Evolutionary conservation across 23 tunicate genomes (phyloP).

Genomic region (Oikopleura albicans): DNA sequence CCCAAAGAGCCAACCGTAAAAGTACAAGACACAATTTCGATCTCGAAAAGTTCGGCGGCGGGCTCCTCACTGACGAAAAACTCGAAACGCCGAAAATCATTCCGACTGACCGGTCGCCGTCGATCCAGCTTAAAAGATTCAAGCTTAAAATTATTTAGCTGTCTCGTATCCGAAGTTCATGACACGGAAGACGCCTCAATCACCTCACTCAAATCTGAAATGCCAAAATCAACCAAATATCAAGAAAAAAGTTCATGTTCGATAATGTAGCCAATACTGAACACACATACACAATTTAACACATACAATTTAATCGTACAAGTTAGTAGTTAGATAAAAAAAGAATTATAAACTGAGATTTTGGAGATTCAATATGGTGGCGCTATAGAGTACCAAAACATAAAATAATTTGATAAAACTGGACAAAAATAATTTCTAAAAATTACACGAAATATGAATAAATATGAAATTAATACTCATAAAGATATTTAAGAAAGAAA

Average conservation of each 20-base stretch:
- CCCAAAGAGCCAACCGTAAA: no score
- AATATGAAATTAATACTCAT: no score
- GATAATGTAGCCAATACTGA: not conserved
- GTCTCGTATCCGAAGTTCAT: not conserved
- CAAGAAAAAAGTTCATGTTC: slow-evolving; percentile 2
- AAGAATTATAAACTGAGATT: no score
- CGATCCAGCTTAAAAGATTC: not conserved
- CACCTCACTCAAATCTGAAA: not conserved
- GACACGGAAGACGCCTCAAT: slow-evolving; percentile 8
- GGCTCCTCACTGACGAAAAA: not conserved
- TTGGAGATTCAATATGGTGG: no score
- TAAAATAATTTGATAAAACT: no score
- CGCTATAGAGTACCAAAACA: no score
- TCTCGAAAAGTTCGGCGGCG: not conserved
- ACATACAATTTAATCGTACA: no score
- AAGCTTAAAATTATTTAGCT: not conserved
- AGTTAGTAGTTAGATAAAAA: no score
- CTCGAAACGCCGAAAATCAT: not conserved
- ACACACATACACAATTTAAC: no score
- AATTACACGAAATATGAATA: no score
- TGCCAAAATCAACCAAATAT: not conserved
- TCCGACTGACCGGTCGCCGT: not conserved
- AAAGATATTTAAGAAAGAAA: no score
- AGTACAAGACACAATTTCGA: not conserved
- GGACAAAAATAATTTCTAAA: no score